Evolutionary conservation across 2,113 vertebrate genomes (phyloP), one percentile per base, ranked within the genome.

Genomic region (Suncus etruscus): DNA sequence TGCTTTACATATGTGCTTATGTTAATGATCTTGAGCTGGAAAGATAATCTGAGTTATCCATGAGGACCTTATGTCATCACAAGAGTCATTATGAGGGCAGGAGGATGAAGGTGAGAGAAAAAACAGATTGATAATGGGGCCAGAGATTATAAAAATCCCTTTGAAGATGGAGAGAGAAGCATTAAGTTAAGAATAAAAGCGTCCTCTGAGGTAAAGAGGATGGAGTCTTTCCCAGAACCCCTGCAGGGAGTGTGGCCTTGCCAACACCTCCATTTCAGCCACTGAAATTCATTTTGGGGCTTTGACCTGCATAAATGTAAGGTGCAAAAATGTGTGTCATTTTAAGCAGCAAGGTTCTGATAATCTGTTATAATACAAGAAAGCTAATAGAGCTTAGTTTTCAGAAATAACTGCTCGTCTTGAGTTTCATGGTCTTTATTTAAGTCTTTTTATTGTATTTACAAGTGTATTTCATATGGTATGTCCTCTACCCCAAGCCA

Each of bases 351-450:
- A n/a, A 54, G 29, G 72, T 80, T 63, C 68, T 39, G 7, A 50
- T 47, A 22, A 74, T 78, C 74, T 72, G 22, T 78, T 29, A 77
- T 3, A 47, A 20, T 20, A 81, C 24, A 48, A 54, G 73, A 48
- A 87, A 86, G 74, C 0, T 1, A 58, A 31, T 14, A 73, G 4
- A 18, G 1, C 15, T 63, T 68, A 31, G 48, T 69, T 76, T 24
- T 16, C 18, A n/a, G 84, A 89, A 12, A 69, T 29, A 51, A 39
- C 51, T 50, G 54, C 63, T 89, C 32, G 2, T 70, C 66, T 86
- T 69, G 8, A 83, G 84, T 3, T 54, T 83, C 47, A 15, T 31
- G 45, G n/a, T 74, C 5, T 86, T 93, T 86, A 69, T 39, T 72
- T 39, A 16, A 87, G 39, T 27, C 65, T 2, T 14, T 63, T 32